Evolutionary conservation across 35 echinoderm and acorn worm species (phyloP).

Genomic region (Apostichopus californicus): DNA sequence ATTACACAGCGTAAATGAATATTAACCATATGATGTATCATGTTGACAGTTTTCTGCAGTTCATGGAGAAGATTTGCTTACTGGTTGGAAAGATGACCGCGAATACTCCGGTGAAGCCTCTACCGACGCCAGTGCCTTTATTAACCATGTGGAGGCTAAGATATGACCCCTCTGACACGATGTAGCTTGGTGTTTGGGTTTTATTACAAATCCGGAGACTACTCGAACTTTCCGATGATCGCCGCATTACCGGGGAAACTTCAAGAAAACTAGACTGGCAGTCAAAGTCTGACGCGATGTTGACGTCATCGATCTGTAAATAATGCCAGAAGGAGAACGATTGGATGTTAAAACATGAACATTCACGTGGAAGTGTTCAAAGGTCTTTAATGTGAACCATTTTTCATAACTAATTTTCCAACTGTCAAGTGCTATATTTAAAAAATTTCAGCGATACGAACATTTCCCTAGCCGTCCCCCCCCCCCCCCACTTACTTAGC

Average conservation of each 20-base stretch:
- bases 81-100: slow-evolving; percentile 27
- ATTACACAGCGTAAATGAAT: neutral
- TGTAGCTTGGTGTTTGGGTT: neutral
- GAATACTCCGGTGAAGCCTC: slow-evolving; percentile 39
- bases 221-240: neutral
- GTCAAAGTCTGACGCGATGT: slow-evolving; percentile 18
- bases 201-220: slow-evolving; percentile 24
- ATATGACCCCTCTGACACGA: slow-evolving; percentile 22
- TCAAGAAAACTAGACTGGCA: slow-evolving; percentile 32
- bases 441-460: too few species aligned
- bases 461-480: too few species aligned
- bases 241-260: neutral
- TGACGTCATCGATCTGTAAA: slow-evolving; percentile 43
- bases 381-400: too few species aligned
- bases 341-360: too few species aligned
- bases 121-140: neutral
- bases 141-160: slow-evolving; percentile 27
- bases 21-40: neutral
- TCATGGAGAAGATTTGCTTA: neutral
- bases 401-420: too few species aligned
- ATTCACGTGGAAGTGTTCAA: too few species aligned
- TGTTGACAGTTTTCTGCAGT: neutral
- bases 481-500: too few species aligned
- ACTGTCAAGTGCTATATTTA: too few species aligned
- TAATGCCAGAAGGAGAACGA: neutral